These are phyloP conservation scores for Psittacula echo DNA, from an alignment of 2,797 vertebrate genomes.

Conservation along the genomic window DNA sequence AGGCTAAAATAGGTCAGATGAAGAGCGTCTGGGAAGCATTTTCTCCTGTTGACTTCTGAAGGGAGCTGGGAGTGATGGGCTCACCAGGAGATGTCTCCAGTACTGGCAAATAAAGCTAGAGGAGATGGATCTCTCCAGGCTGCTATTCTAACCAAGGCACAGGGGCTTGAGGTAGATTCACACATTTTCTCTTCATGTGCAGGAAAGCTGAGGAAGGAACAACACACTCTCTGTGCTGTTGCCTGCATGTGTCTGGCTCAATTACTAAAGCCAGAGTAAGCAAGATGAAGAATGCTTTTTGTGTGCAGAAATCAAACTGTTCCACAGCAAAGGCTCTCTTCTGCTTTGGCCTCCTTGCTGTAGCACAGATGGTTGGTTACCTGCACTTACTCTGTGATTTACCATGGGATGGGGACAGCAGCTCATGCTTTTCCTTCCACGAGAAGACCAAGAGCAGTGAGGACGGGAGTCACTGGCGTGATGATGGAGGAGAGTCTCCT, in stretches of 20 bases:
- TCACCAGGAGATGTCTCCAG: background rate
- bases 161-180: background rate
- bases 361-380: background rate
- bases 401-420: background rate
- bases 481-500: background rate
- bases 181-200: background rate
- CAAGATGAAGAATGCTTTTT: background rate
- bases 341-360: background rate
- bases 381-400: background rate
- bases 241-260: rapidly evolving
- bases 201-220: background rate
- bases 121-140: background rate
- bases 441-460: background rate
- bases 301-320: background rate
- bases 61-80: background rate
- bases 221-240: background rate
- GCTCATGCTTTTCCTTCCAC: background rate
- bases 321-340: rapidly evolving
- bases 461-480: background rate
- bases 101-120: background rate
- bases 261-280: background rate
- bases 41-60: background rate
- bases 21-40: background rate
- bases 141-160: background rate
- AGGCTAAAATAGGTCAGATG: background rate